Base-by-base conservation (phyloP, 2,888 invertebrate genomes). In the Volucella inflata region DNA sequence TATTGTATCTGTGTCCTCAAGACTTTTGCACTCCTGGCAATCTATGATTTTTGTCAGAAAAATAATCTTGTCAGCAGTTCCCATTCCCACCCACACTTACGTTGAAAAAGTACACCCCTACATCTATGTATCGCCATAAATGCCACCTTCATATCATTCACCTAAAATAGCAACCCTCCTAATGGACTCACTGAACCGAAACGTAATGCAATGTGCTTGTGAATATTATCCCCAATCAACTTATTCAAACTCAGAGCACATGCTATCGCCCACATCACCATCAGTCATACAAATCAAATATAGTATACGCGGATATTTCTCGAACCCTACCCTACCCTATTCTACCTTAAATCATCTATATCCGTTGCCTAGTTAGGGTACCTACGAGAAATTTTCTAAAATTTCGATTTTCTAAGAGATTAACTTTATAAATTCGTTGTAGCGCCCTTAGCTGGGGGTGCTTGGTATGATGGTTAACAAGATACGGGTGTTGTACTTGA, bases 341-440 rank as follows among this genome's bases (percentile, higher is more conserved):
- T 30, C 12, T 53, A 14, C 30, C 30, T 30, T 60, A 30, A 8
- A 71, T 50, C 60, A 14, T 50, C 21, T 14, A 30, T 42, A 51
- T 44, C 46, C 40, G n/a, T 46, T 74, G 62, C 55, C 46, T 55
- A 64, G 36, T 67, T 65, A 67, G 51, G 42, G 59, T 40, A 44
- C 50, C 30, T 30, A 17, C 38, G 65, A 50, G 16, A 42, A 36
- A 48, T 67, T 76, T 17, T 48, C 17, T 48, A 76, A 76, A 55
- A 17, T 76, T 76, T 76, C 76, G 60, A 76, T 76, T 76, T 76
- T 76, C 76, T 68, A 67, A 68, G 46, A 76, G 76, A 76, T 76
- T 76, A 76, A 76, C 67, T 53, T 51, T 72, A 12, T 42, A 62
- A 48, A 71, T 57, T 46, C 11, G 21, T 30, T 17, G 12, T 44